Conservation (phyloP, 2,113 vertebrate genomes). For the Riparia riparia region DNA sequence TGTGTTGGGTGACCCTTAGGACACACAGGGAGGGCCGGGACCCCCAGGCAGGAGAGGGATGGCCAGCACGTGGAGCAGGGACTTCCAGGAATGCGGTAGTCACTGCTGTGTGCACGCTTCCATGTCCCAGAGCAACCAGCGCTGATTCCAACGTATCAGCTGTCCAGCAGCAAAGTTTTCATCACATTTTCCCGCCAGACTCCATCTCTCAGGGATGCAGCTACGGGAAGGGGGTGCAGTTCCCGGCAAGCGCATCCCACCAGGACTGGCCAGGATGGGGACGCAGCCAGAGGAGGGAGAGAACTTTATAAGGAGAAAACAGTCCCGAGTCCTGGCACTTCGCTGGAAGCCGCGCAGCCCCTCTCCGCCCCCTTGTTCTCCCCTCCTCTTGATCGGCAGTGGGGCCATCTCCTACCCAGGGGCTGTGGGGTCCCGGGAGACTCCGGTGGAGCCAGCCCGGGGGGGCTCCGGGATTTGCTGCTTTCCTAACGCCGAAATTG, state of each 20-base stretch:
- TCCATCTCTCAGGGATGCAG: not conserved
- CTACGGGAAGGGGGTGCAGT: not conserved
- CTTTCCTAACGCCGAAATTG: too few species aligned
- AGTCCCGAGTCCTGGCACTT: not conserved
- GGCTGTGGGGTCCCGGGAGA: not conserved
- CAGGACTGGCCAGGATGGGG: not conserved
- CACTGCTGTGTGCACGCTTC: not conserved
- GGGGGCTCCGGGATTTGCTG: accelerated
- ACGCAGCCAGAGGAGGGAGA: not conserved
- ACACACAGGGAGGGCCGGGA: not conserved
- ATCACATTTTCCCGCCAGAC: not conserved
- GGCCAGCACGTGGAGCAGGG: accelerated
- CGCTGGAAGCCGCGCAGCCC: not conserved
- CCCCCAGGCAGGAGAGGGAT: not conserved
- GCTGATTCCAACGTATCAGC: not conserved
- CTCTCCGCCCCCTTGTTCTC: not conserved
- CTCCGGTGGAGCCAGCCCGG: too few species aligned
- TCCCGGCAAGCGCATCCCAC: not conserved
- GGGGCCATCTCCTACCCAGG: not conserved
- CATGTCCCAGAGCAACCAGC: accelerated
- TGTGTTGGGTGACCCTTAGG: not conserved
- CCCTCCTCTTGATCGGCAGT: not conserved
- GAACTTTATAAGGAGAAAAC: conserved; percentile 67
- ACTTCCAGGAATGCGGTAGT: not conserved
- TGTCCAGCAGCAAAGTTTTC: not conserved